Conservation (phyloP, 37 sponge, comb jelly and placozoan species). For the Ianthella basta region DNA sequence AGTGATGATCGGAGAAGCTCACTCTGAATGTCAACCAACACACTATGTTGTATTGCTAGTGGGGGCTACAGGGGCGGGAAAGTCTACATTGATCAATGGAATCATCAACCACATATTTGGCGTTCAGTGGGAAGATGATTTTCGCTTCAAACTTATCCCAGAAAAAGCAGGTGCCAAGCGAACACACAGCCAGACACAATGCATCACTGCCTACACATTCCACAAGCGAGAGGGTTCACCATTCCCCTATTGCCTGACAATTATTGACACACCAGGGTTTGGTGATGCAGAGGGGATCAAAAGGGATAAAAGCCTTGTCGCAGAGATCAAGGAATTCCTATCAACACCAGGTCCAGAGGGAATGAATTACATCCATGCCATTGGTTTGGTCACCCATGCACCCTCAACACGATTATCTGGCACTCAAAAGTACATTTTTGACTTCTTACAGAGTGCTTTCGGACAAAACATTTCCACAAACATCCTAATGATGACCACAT, state of each 20-base stretch:
- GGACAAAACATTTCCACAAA: conserved; percentile 31
- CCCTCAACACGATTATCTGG: conserved; percentile 60
- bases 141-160: conserved; percentile 71
- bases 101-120: conserved; percentile 72
- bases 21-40: too few species aligned
- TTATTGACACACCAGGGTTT: conserved; percentile 85
- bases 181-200: conserved; percentile 51
- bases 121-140: conserved; percentile 70
- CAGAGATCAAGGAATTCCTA: conserved; percentile 64
- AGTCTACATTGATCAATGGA: conserved; percentile 77
- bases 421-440: conserved; percentile 66
- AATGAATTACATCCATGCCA: conserved; percentile 57
- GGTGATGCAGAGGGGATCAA: conserved; percentile 69
- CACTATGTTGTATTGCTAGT: conserved; percentile 71
- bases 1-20: too few species aligned
- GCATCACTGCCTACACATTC: conserved; percentile 72
- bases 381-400: conserved; percentile 71
- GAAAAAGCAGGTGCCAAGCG: conserved; percentile 5
- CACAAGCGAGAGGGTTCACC: conserved; percentile 22
- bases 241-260: conserved; percentile 49
- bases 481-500: conserved; percentile 78
- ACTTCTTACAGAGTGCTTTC: conserved; percentile 52
- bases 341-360: conserved; percentile 16
- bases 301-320: conserved; percentile 42
- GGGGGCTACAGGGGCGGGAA: conserved; percentile 83